Conservation (phyloP, 2,888 invertebrate genomes). For the Pteria penguin region DNA sequence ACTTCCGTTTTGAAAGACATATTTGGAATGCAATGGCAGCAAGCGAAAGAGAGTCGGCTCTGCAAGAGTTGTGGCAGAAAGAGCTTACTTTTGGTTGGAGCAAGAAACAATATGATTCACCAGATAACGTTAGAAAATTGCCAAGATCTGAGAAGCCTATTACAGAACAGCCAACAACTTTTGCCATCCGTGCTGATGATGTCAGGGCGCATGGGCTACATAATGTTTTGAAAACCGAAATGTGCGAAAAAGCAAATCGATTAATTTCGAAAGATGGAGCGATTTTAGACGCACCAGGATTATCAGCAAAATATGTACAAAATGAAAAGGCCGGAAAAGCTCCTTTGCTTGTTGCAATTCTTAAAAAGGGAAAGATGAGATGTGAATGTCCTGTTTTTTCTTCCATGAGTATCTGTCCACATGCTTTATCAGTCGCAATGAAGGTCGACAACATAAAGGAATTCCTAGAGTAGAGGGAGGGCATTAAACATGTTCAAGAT, state of each 20-base stretch:
- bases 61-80: too few relatives aligned
- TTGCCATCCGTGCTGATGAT: neutral
- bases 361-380: neutral
- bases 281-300: too few relatives aligned
- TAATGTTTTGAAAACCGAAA: too few relatives aligned
- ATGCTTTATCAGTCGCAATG: neutral
- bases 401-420: neutral
- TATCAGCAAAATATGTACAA: too few relatives aligned
- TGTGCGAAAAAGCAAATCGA: too few relatives aligned
- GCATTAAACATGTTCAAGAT: neutral
- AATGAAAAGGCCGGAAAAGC: too few relatives aligned
- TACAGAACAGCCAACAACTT: neutral
- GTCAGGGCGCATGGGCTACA: neutral
- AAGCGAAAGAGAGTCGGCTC: too few relatives aligned
- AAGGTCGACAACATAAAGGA: neutral
- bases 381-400: neutral
- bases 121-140: neutral
- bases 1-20: constrained; percentile 3
- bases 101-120: too few relatives aligned
- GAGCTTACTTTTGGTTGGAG: too few relatives aligned
- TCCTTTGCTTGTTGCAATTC: neutral
- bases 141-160: neutral
- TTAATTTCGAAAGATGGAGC: too few relatives aligned
- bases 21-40: constrained; percentile 1
- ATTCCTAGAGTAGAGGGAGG: neutral